Evolutionary conservation across 2,797 vertebrate genomes (phyloP).

Genomic region (Siniperca undulata): DNA sequence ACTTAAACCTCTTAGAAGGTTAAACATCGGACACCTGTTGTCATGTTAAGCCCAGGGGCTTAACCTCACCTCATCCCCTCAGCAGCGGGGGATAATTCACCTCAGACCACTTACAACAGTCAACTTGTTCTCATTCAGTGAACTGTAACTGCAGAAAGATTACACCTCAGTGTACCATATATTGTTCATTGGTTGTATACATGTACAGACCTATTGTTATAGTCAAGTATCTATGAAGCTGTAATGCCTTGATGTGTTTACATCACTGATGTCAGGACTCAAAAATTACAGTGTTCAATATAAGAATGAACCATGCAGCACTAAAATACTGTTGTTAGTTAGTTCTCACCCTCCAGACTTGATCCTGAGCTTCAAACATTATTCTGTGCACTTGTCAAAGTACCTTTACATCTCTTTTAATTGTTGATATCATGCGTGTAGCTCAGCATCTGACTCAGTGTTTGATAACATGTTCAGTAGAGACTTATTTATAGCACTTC

Average conservation of each 20-base stretch:
- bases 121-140: background rate
- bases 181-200: background rate
- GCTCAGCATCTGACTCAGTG: background rate
- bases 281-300: background rate
- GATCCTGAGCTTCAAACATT: background rate
- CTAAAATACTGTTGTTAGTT: background rate
- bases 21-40: constrained; percentile 58
- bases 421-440: background rate
- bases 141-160: constrained; percentile 4
- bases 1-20: constrained; percentile 82
- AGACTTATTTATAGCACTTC: constrained; percentile 17
- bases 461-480: constrained; percentile 13
- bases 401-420: background rate
- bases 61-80: constrained; percentile 53
- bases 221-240: background rate
- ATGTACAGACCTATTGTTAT: background rate
- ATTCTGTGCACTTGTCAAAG: no score
- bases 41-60: constrained; percentile 47
- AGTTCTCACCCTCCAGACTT: no score
- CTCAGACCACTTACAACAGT: background rate
- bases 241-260: background rate
- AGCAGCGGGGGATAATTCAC: background rate
- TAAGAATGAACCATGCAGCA: background rate
- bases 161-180: background rate
- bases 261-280: background rate